Base-by-base conservation (phyloP, 2,797 vertebrate genomes). In the Eidolon dupreanum region DNA sequence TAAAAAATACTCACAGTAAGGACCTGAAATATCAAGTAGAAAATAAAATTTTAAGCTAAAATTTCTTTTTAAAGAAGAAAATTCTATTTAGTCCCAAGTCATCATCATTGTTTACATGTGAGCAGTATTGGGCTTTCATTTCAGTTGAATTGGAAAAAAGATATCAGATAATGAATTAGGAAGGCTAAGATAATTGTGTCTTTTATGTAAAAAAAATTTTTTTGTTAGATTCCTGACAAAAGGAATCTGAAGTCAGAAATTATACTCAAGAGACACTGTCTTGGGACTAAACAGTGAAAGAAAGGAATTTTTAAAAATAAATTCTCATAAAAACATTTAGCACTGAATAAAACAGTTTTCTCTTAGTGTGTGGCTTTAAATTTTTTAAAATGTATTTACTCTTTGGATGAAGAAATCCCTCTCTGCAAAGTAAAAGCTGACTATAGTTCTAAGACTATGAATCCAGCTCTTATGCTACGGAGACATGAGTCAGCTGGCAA, bases 281-380 rank as follows among this genome's bases (percentile, higher is more conserved):
- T 31, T 53, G 28, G 86, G 31, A 65, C 4, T 43, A 28, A 13
- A 74, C 4, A 95, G 28, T 4, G 8, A 46, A 92, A 75, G 26
- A 70, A 74, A 36, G 71, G 13, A 49, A 46, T n/a, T 96, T 92
- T 86, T 57, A 55, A 95, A 96, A 93, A 86, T 3, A 57, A 77
- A 28, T 26, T 59, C 57, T 87, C 55, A 83, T 77, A 74, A 90
- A 90, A 82, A 26, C 5, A 38, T 55, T 55, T 31, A 51, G 73
- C 22, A 74, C 36, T 82, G 77, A 61, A 92, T 53, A 77, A 68
- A 94, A 49, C 28, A 74, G 17, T 90, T 83, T 31, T 66, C 38
- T 81, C 22, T 63, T 24, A 3, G 2, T 65, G 61, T n/a, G 41
- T 38, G 33, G 24, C 16, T 78, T 75, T 59, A 66, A 41, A 11